Percentiles rank a stretch among this genome's conserved stretches.
phyloP scores from a whole-genome alignment of 2,888 invertebrate genomes.

The Sialis lutaria region DNA sequence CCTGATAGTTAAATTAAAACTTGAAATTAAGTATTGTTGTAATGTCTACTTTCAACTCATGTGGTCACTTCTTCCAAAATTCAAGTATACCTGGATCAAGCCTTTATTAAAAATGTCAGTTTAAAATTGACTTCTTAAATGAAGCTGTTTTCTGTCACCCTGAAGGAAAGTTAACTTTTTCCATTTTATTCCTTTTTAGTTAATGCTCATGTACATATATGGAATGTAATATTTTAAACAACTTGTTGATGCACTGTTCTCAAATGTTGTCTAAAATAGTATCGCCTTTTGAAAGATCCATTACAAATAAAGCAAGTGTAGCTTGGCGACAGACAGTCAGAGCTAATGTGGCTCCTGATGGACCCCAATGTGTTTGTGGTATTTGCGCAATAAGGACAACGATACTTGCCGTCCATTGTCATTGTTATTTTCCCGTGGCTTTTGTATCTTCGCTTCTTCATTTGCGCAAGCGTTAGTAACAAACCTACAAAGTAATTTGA shows the following conservation, averaged over 20 bases:
- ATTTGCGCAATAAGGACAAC: slow-evolving; percentile 2
- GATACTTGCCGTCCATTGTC: slow-evolving; percentile 1
- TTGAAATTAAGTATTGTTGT: too few species aligned
- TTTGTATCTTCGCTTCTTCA: background rate
- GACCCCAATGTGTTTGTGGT: background rate
- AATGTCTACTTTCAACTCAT: too few species aligned
- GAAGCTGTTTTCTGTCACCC: too few species aligned
- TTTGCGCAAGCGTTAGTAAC: background rate
- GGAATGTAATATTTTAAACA: background rate
- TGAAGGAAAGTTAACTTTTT: too few species aligned
- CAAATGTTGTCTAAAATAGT: slow-evolving; percentile 3
- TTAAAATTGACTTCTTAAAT: too few species aligned
- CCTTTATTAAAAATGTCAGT: too few species aligned
- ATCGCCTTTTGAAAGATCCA: slow-evolving; percentile 1
- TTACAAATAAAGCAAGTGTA: slow-evolving; percentile 2
- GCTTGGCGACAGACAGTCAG: slow-evolving; percentile 1
- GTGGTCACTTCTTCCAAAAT: too few species aligned
- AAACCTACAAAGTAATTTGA: too few species aligned
- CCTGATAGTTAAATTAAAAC: too few species aligned
- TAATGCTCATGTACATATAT: too few species aligned
- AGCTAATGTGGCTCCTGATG: slow-evolving; percentile 1
- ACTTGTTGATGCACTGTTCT: slow-evolving; percentile 1
- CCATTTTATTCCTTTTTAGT: too few species aligned
- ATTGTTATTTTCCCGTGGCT: background rate
- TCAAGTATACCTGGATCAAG: too few species aligned